Conservation (phyloP, 2,797 vertebrate genomes). For the Molossus alvarezi region DNA sequence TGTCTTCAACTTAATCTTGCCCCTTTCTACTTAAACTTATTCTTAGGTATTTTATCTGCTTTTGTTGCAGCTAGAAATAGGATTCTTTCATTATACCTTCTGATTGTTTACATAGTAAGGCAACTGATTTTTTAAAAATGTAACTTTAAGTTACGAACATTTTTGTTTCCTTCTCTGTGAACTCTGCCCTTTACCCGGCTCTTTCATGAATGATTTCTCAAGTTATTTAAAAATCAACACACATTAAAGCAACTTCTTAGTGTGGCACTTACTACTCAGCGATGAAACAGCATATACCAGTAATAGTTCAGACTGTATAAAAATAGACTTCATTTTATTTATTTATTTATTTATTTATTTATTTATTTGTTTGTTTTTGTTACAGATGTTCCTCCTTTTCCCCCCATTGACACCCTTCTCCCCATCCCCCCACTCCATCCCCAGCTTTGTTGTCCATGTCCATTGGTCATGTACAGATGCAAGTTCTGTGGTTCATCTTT, state of each 20-base stretch:
- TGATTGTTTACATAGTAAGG: neutral
- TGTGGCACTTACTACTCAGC: neutral
- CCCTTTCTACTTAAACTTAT: neutral
- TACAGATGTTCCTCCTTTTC: too few relatives aligned
- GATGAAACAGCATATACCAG: neutral
- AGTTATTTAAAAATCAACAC: constrained; percentile 8
- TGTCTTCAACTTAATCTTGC: neutral
- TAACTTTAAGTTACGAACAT: neutral
- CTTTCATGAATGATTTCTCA: neutral
- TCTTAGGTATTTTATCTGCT: constrained; percentile 1
- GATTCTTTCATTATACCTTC: neutral
- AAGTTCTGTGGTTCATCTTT: too few relatives aligned
- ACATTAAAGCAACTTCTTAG: neutral
- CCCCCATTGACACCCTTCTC: too few relatives aligned
- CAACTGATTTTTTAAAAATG: neutral
- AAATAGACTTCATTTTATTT: neutral
- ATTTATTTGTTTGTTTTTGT: too few relatives aligned
- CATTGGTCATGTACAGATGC: too few relatives aligned
- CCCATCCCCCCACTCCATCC: too few relatives aligned
- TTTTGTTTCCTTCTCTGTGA: neutral
- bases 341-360: neutral
- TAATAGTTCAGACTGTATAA: neutral
- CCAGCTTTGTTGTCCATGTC: too few relatives aligned
- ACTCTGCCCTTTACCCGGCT: neutral
- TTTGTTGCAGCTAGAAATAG: neutral